Base-by-base conservation (phyloP, 2,113 vertebrate species). In the Dermatemys mawii region DNA sequence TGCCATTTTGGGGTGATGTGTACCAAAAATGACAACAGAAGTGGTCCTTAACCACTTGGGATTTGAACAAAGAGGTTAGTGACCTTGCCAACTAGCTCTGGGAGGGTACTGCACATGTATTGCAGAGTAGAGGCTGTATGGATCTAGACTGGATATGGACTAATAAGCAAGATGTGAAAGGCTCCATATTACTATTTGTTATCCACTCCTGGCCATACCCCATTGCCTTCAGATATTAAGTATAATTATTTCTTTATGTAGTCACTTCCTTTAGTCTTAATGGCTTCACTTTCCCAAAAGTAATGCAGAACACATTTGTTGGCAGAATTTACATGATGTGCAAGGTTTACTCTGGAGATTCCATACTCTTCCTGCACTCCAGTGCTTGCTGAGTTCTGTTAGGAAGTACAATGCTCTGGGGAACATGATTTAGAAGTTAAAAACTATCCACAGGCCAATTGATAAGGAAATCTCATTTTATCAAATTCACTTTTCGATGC, bases 321-420 rank as follows among this genome's bases (percentile, higher is more conserved):
- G 50, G 57, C 80, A 80, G 24, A 57, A 95, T 81, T 90, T 81
- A 90, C 50, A 87, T 55, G 11, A 0, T 1, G 12, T 91, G 90
- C 83, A 93, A 75, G 88, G 26, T 49, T 53, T 1, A 3, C 0
- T 21, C 75, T 44, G 26, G 27, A 90, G 89, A 4, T 50, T 81
- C 22, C 8, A 6, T 8, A 10, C 50, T 48, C 11, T 55, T n/a
- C 51, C 0, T 0, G 35, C 84, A 70, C n/a, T 49, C 81, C 92
- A 90, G 38, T 88, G 87, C 26, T 78, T 44, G 24, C 38, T 91
- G 81, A 35, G 0, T n/a, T 46, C 67, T 92, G 55, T 3, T 67
- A 90, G 81, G 80, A 89, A 87, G 91, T 55, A 24, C 19, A 21
- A 2, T n/a, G 86, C 89, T 91, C 53, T 81, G 44, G 81, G 67